Evolutionary conservation across 1,140 invertebrate species (phyloP), one percentile per base, ranked within the genome.

Genomic region (Drosophila lacteicornis): DNA sequence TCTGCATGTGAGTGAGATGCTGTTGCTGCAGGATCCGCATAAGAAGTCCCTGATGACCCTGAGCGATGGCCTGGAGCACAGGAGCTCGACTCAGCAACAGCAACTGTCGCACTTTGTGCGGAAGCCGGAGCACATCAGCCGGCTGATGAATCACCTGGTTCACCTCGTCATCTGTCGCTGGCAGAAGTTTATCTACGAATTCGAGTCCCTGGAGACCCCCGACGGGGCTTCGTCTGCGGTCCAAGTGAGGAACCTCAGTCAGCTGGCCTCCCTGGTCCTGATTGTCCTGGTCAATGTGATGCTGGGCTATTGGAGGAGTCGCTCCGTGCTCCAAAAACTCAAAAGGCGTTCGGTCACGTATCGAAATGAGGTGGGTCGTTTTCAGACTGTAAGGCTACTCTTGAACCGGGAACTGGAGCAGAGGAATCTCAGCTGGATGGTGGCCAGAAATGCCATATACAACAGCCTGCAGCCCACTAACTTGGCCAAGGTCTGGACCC

Each of bases 111-210:
- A 82, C 46, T 92, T 92, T 57, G 81, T 96, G 22, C 93, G 94
- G 2, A 93, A 94, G 47, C 96, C 96, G 0, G 94, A 94, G 38
- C 95, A 96, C 45, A 93, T 97, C 17, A 95, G 95, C 13, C 93
- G 94, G 53, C 93, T 97, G 5, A 95, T 95, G 81, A 94, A 95
- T 43, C 95, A 95, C 75, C 70, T 97, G 11, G 94, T 94, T 12
- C 95, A 96, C 76, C 95, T 94, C 47, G 93, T 96, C 22, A 95
- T 95, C 17, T 97, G 97, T 61, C 93, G 94, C 38, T 97, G 96
- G 96, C 97, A 97, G 78, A 96, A 97, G 79, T 96, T 97, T 67
- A 94, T 97, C 12, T 95, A 94, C 47, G 95, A 95, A 75, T 96
- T 96, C 75, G 96, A 97, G 92, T 96, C 96, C 0, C 92, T 95